phyloP scores from a whole-genome alignment of 1,140 invertebrate species.

The Papilio aristodemus region DNA sequence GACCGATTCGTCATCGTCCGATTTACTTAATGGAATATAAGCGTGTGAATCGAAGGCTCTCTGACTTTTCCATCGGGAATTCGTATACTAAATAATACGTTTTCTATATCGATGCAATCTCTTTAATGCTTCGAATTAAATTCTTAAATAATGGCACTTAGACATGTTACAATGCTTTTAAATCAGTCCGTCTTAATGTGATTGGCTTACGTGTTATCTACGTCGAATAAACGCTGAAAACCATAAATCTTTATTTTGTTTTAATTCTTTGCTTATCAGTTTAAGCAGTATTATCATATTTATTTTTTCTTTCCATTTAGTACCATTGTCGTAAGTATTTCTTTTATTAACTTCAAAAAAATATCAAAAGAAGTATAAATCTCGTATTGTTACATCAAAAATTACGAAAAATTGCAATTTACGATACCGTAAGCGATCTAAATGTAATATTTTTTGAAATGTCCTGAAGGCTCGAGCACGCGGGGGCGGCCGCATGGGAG shows the following conservation, averaged over 20 bases:
- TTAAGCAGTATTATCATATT: too few relatives aligned
- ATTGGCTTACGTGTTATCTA: too few relatives aligned
- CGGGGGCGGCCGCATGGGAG: constrained; percentile 74
- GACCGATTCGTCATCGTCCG: constrained; percentile 75
- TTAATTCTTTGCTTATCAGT: too few relatives aligned
- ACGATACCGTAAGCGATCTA: not conserved
- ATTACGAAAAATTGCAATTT: not conserved
- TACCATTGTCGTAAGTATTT: too few relatives aligned
- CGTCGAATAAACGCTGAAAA: too few relatives aligned
- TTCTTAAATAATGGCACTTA: not conserved
- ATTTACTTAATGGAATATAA: constrained; percentile 77
- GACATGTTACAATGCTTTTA: not conserved
- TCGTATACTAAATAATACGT: constrained; percentile 2
- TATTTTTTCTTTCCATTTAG: too few relatives aligned
- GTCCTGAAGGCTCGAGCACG: constrained; percentile 54
- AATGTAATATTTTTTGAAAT: constrained; percentile 64
- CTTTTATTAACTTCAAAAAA: too few relatives aligned
- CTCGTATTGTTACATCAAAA: too few relatives aligned
- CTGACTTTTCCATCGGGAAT: constrained; percentile 42
- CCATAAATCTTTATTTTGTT: too few relatives aligned
- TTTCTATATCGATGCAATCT: constrained; percentile 2
- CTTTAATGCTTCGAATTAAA: constrained; percentile 1
- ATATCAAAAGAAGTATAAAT: too few relatives aligned
- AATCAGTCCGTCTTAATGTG: not conserved
- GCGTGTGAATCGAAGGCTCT: constrained; percentile 67